Base-by-base conservation (phyloP, 1,140 invertebrate genomes). In the Drosophila willistoni region DNA sequence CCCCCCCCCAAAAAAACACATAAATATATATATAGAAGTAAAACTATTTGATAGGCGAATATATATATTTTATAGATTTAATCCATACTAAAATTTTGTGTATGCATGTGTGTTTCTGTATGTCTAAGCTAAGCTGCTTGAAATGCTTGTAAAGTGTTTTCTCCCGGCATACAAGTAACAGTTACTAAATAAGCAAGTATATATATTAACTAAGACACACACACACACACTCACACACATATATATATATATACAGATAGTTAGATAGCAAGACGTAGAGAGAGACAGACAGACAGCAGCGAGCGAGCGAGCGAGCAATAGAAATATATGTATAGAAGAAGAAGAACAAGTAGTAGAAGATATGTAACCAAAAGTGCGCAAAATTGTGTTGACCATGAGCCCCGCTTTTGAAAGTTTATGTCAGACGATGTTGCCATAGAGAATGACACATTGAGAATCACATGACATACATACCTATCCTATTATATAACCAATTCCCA, bases 381-480 rank as follows among this genome's bases (percentile, higher is more conserved):
- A 73, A 79, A 64, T 66, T 79, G 57, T 70, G 76, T 66, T 87
- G 83, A 86, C 79, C 70, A 68, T 71, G 83, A 86, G 83, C 83
- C 83, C 83, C 83, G 55, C 64, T 86, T 87, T 89, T 87, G 83
- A 77, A 77, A 79, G 83, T 77, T 74, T 68, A 64, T 67, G 67
- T 64, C 64, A 77, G 19, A 41, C 68, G 55, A 73, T 65, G 65
- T 61, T 61, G 68, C 44, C 7, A 22, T 22, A 51, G 44, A 22
- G 44, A 47, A n/a, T 17, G 17, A 47, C 17, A 47, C 17, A 19
- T 7, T 25, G 36, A 47, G 13, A 51, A 10, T 22, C 9, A 51
- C 44, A 51, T 51, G 44, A 51, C 17, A 22, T 51, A 51, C 3
- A 22, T 12, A 47, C 7, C 3, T 47, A 47, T 12, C 34, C 7